Base-by-base conservation (phyloP, 1,140 invertebrate genomes). In the Drosophila lini region DNA sequence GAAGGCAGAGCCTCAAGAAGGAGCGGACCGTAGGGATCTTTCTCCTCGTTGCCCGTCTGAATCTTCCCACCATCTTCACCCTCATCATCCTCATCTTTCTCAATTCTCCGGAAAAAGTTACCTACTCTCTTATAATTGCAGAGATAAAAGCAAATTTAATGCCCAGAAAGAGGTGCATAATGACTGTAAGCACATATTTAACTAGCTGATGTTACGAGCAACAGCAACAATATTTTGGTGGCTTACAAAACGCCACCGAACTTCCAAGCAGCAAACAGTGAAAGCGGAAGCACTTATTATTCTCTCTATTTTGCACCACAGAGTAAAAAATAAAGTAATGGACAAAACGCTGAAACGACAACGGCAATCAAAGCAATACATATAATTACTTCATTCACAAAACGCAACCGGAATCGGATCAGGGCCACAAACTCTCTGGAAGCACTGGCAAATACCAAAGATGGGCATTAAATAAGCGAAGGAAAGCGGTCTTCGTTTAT, bases 211-310 rank as follows among this genome's bases (percentile, higher is more conserved):
- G 74, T 77, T 77, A 77, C 74, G 74, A 77, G 44, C 73, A 53
- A 36, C 28, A 31, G 15, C 28, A 44, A 40, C 56, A 71, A 64
- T 76, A 55, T 77, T 75, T 76, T 47, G 38, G 57, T 57, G 41
- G 57, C 32, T 50, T 56, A 71, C 36, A 52, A 78, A 69, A 78
- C 63, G 64, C 57, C 64, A 52, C 40, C 57, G 32, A 76, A 78
- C 74, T 78, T 59, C 57, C 74, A 78, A 78, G 58, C 34, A 64
- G 60, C 50, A 64, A 61, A 45, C 76, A 80, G 81, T 84, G 81
- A 84, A 84, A 84, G 81, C 81, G 81, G 81, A 83, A 83, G 75
- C 81, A 82, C 36, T 74, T 78, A 74, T 78, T 75, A 78, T 81
- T 82, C 63, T 74, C 64, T 68, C 60, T 71, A 81, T 74, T 81